Conservation (phyloP, 2,797 vertebrate species). For the Chloroceryle amazona region DNA sequence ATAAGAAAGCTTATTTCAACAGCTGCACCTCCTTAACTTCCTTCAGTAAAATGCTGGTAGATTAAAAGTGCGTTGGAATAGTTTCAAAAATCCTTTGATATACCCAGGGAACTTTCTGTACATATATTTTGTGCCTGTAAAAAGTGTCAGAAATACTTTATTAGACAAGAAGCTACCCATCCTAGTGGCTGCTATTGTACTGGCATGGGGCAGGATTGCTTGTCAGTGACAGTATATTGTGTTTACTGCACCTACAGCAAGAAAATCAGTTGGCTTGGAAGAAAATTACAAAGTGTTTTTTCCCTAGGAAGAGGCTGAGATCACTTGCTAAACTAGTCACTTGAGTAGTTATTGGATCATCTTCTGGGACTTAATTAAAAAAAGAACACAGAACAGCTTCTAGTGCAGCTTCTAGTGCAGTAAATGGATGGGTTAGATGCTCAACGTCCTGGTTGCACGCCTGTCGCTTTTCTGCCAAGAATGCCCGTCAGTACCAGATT, state of each 20-base stretch:
- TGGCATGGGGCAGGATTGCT: background rate
- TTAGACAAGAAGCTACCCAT: background rate
- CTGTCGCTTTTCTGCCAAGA: background rate
- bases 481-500: fast-evolving
- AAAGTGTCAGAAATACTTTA: background rate
- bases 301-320: background rate
- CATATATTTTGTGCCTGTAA: background rate
- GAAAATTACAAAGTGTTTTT: background rate
- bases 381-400: background rate
- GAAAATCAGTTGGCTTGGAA: background rate
- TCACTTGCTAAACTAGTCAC: background rate
- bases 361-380: background rate
- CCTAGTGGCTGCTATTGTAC: background rate
- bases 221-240: background rate
- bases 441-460: fast-evolving
- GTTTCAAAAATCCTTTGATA: background rate
- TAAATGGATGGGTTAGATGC: background rate
- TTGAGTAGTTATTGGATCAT: background rate
- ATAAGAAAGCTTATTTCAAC: background rate
- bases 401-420: fast-evolving
- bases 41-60: background rate
- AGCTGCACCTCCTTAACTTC: background rate
- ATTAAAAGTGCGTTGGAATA: background rate
- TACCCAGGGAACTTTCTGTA: background rate
- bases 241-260: background rate